Evolutionary conservation across 2,113 vertebrate species (phyloP), one percentile per base, ranked within the genome.

Genomic region (Ictalurus punctatus): DNA sequence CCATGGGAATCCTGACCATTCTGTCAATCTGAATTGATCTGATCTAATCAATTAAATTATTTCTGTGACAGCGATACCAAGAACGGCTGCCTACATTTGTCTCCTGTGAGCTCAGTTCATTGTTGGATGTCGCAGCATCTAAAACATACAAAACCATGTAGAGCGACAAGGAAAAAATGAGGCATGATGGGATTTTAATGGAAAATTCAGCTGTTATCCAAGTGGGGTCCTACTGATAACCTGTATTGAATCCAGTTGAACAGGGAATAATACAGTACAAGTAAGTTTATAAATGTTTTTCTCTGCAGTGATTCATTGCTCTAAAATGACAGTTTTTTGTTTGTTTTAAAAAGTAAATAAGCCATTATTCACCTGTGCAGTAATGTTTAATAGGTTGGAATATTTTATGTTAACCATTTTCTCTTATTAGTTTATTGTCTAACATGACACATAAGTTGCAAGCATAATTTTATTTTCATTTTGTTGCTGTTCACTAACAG

Each of bases 211-310:
- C 21, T 58, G 40, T 86, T 40, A 44, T 82, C 73, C 81, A 37
- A 90, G 30, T 69, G 37, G 1, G 54, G 37, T 44, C 13, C 86
- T 84, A 14, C 58, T 73, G 44, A 85, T 84, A 65, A 82, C 1
- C 54, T 63, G 14, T 80, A 71, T 23, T 23, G 73, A 27, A 25
- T 86, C 23, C 80, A 10, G 34, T 21, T 7, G 17, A 21, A 80
- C 71, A 52, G 58, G 83, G 85, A 88, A 69, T 23, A 83, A 80
- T 63, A 74, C 87, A 81, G 89, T 82, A 58, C 89, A 90, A 88
- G 94, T 94, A 92, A 89, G 92, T 91, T 89, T 84, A 54, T 80
- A 1, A 27, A 73, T 56, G 30, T 23, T 88, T 83, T 17, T 14
- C 21, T 71, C 10, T 82, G 59, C 34, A 52, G 34, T 86, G 23